These are phyloP conservation scores for Micromys minutus DNA, from an alignment of 2,113 vertebrate species.

Conservation along the genomic window DNA sequence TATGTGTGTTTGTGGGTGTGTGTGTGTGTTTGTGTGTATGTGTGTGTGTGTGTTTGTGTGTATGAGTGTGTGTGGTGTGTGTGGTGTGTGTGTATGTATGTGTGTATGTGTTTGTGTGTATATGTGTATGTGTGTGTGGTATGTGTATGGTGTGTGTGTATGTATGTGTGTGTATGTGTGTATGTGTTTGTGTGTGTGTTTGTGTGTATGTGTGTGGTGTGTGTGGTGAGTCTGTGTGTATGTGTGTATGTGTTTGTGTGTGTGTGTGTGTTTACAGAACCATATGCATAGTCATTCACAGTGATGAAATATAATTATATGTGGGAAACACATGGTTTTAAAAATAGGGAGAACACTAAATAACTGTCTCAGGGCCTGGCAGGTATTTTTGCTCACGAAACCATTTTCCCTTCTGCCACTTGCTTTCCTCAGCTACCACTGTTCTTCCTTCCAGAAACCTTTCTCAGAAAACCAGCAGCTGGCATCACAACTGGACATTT, in stretches of 20 bases:
- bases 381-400: background rate
- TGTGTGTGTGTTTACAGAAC: background rate
- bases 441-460: conserved; percentile 20
- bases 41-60: too few species aligned
- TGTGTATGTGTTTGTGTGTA: too few species aligned
- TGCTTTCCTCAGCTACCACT: conserved; percentile 22
- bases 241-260: background rate
- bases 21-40: too few species aligned
- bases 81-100: background rate
- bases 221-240: background rate
- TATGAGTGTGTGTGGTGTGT: background rate
- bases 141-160: background rate
- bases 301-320: background rate
- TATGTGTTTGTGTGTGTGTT: background rate
- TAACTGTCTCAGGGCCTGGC: background rate
- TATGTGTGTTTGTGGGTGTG: background rate
- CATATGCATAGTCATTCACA: background rate
- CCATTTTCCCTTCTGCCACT: background rate
- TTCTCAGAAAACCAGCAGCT: conserved; percentile 8
- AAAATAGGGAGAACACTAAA: background rate
- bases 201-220: background rate
- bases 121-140: too few species aligned
- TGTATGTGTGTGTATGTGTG: background rate
- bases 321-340: background rate
- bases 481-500: conserved; percentile 16